Percentiles rank a stretch among this genome's conserved stretches.
Conservation (phyloP, 2,797 vertebrate genomes). For the Todus mexicanus region DNA sequence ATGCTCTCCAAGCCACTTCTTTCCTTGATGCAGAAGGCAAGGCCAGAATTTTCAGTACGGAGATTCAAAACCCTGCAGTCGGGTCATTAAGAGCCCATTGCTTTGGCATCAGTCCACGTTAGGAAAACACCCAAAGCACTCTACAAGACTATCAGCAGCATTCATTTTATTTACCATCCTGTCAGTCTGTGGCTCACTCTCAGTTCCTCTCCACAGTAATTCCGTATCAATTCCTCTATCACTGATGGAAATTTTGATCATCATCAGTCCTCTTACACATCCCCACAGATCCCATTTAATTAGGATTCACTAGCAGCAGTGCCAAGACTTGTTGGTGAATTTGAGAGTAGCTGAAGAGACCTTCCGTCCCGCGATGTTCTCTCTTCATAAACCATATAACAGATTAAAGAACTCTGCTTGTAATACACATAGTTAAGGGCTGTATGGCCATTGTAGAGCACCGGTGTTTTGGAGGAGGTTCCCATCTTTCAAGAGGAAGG, state of each 20-base stretch:
- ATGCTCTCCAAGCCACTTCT: neutral
- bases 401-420: neutral
- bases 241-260: neutral
- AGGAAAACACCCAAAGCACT: neutral
- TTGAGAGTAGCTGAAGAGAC: neutral
- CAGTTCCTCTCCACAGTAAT: neutral
- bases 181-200: neutral
- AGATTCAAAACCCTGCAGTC: neutral
- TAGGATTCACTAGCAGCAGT: neutral
- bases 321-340: neutral
- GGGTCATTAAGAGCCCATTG: neutral
- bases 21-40: neutral
- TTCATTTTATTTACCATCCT: slow-evolving; percentile 9
- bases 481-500: neutral
- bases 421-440: neutral
- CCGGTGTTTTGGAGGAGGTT: neutral
- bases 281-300: neutral
- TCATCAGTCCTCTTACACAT: neutral
- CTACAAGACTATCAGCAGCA: neutral
- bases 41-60: neutral
- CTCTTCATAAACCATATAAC: neutral
- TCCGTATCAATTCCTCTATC: neutral
- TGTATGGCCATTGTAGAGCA: neutral
- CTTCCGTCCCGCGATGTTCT: neutral
- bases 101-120: neutral